Evolutionary conservation across 2,888 invertebrate genomes (phyloP), one percentile per base, ranked within the genome.

Genomic region (Sclerodermus sp.): DNA sequence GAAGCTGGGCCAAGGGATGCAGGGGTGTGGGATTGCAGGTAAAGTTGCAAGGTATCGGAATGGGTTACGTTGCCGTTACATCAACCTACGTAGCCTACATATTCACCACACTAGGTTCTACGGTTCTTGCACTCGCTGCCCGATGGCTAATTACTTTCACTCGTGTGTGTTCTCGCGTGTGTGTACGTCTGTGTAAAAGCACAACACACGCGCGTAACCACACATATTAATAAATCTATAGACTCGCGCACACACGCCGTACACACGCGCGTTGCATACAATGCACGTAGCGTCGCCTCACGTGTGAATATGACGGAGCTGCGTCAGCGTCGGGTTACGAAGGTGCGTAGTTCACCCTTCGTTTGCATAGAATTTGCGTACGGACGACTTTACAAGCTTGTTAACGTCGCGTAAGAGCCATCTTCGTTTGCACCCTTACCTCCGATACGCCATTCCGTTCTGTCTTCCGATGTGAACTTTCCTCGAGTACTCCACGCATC

Each of bases 141-240:
- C 52, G 53, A 57, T 57, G 50, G 56, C 56, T 57, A 57, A 58
- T 64, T 64, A 62, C 55, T 57, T 44, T 42, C 23, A 23, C 23
- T 5, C 48, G 43, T 37, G 45, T 50, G 49, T 46, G 13, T 15
- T 43, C 40, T 37, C 51, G 50, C 48, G 36, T 49, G n/a, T n/a
- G n/a, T n/a, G n/a, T n/a, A n/a, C n/a, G n/a, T n/a, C n/a, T n/a
- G n/a, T n/a, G n/a, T n/a, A n/a, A n/a, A n/a, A n/a, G n/a, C n/a
- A n/a, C n/a, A n/a, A n/a, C n/a, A n/a, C n/a, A n/a, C n/a, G n/a
- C n/a, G n/a, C n/a, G n/a, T n/a, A n/a, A n/a, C n/a, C n/a, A n/a
- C n/a, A n/a, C n/a, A n/a, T n/a, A n/a, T n/a, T n/a, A n/a, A n/a
- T n/a, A n/a, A n/a, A n/a, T n/a, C n/a, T n/a, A n/a, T n/a, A n/a